Conservation (phyloP, 2,113 vertebrate genomes). For the Zingel zingel region DNA sequence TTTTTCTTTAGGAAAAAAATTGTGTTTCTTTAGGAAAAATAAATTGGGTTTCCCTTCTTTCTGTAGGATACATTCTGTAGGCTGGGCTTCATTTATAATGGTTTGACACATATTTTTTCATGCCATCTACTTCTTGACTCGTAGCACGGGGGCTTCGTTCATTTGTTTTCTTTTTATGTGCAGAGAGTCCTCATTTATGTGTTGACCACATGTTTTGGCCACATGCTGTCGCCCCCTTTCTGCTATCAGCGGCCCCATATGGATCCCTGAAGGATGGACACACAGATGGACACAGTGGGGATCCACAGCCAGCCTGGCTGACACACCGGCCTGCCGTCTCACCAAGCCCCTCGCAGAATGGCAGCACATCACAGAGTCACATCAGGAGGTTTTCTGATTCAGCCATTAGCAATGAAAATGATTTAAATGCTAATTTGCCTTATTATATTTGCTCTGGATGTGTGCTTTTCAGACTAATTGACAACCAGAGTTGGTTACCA, state of each 20-base stretch:
- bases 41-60: too few relatives aligned
- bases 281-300: slow-evolving; percentile 80
- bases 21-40: too few relatives aligned
- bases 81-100: too few relatives aligned
- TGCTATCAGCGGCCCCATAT: slow-evolving; percentile 61
- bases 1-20: too few relatives aligned
- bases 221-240: slow-evolving; percentile 60
- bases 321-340: slow-evolving; percentile 44
- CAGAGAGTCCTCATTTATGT: slow-evolving; percentile 55
- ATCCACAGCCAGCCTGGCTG: slow-evolving; percentile 51
- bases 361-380: slow-evolving; percentile 73
- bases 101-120: background rate
- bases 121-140: background rate
- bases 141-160: background rate
- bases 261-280: slow-evolving; percentile 64
- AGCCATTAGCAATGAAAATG: slow-evolving; percentile 65
- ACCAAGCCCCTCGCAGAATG: slow-evolving; percentile 59
- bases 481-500: slow-evolving; percentile 11
- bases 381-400: slow-evolving; percentile 70
- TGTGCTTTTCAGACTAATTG: slow-evolving; percentile 60
- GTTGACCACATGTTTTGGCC: slow-evolving; percentile 76
- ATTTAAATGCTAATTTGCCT: slow-evolving; percentile 74
- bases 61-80: too few relatives aligned
- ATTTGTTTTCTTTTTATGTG: background rate
- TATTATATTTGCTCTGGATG: slow-evolving; percentile 42